Conservation (phyloP, 1,140 invertebrate genomes). For the Leptinotarsa lineolata region DNA sequence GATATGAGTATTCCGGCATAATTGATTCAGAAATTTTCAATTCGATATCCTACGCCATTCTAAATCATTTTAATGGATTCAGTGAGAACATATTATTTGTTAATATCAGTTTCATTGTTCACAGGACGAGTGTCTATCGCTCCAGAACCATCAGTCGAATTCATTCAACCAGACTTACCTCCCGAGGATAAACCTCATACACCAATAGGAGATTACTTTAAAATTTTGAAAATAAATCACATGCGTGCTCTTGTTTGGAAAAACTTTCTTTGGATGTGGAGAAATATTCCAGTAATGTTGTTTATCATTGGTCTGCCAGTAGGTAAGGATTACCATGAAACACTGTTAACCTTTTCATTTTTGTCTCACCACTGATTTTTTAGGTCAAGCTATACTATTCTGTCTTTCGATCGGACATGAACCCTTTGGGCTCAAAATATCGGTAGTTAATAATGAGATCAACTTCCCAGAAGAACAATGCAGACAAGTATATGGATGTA, state of each 20-base stretch:
- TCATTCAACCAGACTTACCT: conserved; percentile 60
- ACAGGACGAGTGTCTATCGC: conserved; percentile 47
- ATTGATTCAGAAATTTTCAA: no score
- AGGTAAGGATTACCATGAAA: conserved; percentile 21
- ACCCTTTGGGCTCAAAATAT: conserved; percentile 81
- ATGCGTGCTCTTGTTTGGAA: conserved; percentile 87
- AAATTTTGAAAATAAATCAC: conserved; percentile 70
- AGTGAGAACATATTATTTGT: no score
- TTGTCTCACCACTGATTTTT: conserved; percentile 13
- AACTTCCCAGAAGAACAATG: conserved; percentile 60
- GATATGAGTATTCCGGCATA: no score
- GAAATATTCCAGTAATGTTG: conserved; percentile 87
- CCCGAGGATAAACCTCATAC: conserved; percentile 63
- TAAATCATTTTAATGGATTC: no score
- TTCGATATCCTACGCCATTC: no score
- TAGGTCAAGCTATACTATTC: conserved; percentile 87
- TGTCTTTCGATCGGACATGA: conserved; percentile 92
- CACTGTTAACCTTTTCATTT: neutral
- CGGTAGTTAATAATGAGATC: conserved; percentile 85
- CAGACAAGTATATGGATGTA: conserved; percentile 61
- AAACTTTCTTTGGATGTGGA: conserved; percentile 90
- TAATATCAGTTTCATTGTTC: no score
- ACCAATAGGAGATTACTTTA: conserved; percentile 63
- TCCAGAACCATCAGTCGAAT: conserved; percentile 41
- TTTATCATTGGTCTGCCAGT: conserved; percentile 88